Conservation (phyloP, 2,888 invertebrate genomes). For the Ochlodes sylvanus region DNA sequence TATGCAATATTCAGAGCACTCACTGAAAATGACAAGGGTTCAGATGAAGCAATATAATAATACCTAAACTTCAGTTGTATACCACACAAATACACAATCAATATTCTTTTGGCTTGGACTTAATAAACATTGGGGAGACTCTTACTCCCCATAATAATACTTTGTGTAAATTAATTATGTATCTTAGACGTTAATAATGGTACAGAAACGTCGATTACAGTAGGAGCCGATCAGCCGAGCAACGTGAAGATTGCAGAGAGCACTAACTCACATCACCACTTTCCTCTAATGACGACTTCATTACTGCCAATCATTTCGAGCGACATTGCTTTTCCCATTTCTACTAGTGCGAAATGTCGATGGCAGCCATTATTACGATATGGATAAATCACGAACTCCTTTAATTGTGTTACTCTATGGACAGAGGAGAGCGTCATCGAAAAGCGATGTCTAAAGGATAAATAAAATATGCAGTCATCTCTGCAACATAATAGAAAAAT, state of each 20-base stretch:
- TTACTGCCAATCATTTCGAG: slow-evolving; percentile 32
- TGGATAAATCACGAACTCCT: slow-evolving; percentile 10
- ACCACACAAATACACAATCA: not conserved
- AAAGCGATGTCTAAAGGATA: not conserved
- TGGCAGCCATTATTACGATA: slow-evolving; percentile 11
- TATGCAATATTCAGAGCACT: not conserved
- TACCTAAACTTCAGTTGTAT: not conserved
- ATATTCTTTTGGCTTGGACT: not conserved
- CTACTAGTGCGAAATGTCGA: slow-evolving; percentile 14
- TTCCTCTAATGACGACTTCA: slow-evolving; percentile 28
- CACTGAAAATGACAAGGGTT: not conserved
- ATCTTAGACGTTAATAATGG: too few species aligned
- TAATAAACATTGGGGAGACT: too few species aligned
- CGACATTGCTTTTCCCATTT: slow-evolving; percentile 28
- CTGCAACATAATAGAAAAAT: too few species aligned
- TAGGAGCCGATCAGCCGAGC: slow-evolving; percentile 7
- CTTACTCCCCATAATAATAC: too few species aligned
- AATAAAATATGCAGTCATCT: too few species aligned
- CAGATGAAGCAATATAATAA: not conserved
- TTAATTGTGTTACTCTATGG: slow-evolving; percentile 13
- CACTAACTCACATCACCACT: slow-evolving; percentile 15
- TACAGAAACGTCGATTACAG: not conserved
- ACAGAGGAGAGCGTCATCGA: not conserved
- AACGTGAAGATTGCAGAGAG: slow-evolving; percentile 18
- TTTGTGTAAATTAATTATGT: too few species aligned